Conservation (phyloP, 2,113 vertebrate species). For the Aspiorhynchus laticeps region DNA sequence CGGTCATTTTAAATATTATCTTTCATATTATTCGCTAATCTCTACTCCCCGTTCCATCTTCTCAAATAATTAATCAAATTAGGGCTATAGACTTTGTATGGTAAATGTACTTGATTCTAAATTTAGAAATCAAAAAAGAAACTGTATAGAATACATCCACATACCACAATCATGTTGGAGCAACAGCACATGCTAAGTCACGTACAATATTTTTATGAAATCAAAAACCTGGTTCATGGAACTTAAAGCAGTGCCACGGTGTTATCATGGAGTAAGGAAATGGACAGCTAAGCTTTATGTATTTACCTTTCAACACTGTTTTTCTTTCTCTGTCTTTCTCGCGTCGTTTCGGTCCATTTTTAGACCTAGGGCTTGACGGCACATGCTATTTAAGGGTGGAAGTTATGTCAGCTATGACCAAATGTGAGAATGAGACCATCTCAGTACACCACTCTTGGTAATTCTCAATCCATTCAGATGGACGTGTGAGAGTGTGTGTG, state of each 20-base stretch:
- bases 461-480: slow-evolving; percentile 34
- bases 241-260: background rate
- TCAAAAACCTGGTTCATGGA: background rate
- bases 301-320: background rate
- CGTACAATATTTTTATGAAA: background rate
- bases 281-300: background rate
- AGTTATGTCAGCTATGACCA: slow-evolving; percentile 53
- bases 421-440: slow-evolving; percentile 47
- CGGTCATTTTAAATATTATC: too few species aligned
- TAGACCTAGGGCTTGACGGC: slow-evolving; percentile 13
- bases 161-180: too few species aligned
- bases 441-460: slow-evolving; percentile 28
- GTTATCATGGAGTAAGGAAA: background rate
- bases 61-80: too few species aligned
- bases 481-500: slow-evolving; percentile 3
- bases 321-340: background rate
- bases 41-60: too few species aligned
- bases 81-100: too few species aligned
- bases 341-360: background rate
- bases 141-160: too few species aligned
- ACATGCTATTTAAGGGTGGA: slow-evolving; percentile 32
- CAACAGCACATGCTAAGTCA: too few species aligned
- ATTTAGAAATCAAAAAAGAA: too few species aligned
- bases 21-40: too few species aligned
- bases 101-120: too few species aligned